Conservation (phyloP, 2,797 vertebrate genomes). For the Anableps anableps region DNA sequence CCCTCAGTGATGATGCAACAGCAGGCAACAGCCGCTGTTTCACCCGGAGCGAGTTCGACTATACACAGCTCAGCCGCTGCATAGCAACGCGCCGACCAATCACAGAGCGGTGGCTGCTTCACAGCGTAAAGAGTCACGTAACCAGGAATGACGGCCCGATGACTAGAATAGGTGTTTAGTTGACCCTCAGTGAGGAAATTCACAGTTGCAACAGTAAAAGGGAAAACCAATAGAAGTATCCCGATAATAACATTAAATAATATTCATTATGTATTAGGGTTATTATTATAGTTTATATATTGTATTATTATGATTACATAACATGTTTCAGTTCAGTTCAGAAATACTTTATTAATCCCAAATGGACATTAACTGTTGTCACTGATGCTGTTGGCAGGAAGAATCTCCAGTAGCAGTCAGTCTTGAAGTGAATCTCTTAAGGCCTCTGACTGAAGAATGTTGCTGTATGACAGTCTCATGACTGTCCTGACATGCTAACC, state of each 20-base stretch:
- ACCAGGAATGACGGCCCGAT: neutral
- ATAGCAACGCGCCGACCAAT: constrained; percentile 72
- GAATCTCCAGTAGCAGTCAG: neutral
- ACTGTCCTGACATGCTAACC: no score
- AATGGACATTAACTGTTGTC: neutral
- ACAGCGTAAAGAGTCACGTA: neutral
- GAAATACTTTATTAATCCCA: neutral
- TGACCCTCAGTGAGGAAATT: neutral
- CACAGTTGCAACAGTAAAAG: neutral
- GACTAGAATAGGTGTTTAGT: neutral
- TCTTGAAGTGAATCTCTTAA: neutral
- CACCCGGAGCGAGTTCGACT: constrained; percentile 61
- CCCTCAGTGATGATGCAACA: constrained; percentile 82
- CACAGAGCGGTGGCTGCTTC: constrained; percentile 39
- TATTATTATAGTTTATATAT: neutral
- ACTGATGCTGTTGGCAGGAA: neutral
- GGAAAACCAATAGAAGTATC: neutral
- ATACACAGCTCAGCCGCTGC: constrained; percentile 72
- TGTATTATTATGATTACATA: neutral
- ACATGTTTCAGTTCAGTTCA: no score
- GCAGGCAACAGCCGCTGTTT: constrained; percentile 71
- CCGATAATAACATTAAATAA: neutral
- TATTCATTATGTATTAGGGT: neutral
- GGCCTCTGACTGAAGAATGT: neutral
- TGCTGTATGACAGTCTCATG: no score